These are phyloP conservation scores for Dryobates pubescens DNA, from an alignment of 2,797 vertebrate species.

Conservation along the genomic window DNA sequence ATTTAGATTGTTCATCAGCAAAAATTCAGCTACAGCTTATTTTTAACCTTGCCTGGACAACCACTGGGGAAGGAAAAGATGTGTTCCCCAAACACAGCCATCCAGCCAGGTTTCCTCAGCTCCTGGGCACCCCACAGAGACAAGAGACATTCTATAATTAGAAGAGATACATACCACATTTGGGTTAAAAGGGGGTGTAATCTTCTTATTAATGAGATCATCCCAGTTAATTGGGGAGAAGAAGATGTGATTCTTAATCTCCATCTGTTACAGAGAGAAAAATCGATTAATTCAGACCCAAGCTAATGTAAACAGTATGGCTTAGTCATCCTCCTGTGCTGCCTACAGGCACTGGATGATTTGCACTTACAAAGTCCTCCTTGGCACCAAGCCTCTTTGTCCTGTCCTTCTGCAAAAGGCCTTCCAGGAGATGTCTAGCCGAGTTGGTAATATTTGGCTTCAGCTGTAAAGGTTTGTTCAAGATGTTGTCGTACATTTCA, in stretches of 20 bases:
- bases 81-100: neutral
- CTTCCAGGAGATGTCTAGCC: slow-evolving; percentile 92
- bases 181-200: slow-evolving; percentile 98
- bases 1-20: neutral
- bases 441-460: slow-evolving; percentile 99
- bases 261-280: slow-evolving; percentile 84
- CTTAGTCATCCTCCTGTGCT: neutral
- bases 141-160: slow-evolving; percentile 26
- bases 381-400: slow-evolving; percentile 93
- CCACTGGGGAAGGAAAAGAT: neutral
- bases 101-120: neutral
- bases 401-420: slow-evolving; percentile 94
- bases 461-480: slow-evolving; percentile 97
- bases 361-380: slow-evolving; percentile 94
- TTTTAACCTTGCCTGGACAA: neutral
- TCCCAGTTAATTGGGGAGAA: slow-evolving; percentile 99
- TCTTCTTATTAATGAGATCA: slow-evolving; percentile 97
- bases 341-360: neutral
- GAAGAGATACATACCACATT: slow-evolving; percentile 90
- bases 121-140: neutral
- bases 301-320: neutral
- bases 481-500: slow-evolving; percentile 99
- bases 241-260: slow-evolving; percentile 98
- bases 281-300: slow-evolving; percentile 64
- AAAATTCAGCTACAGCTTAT: neutral